Base-by-base conservation (phyloP, 1,140 invertebrate species). In the Atopsyche davidsoni region DNA sequence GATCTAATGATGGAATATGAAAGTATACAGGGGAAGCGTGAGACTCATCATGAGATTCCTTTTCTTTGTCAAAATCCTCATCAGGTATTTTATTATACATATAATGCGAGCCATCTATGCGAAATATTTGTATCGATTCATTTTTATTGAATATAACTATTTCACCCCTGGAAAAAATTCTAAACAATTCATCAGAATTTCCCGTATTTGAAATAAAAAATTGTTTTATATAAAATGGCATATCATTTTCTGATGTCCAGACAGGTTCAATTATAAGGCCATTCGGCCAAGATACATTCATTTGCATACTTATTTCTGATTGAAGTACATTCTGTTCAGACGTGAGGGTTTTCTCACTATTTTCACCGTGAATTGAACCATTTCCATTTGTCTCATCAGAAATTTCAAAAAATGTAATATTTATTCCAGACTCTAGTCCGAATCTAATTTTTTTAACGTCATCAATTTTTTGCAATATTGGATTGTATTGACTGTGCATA, bases 221-320 rank as follows among this genome's bases (percentile, higher is more conserved):
- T 58, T 77, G 76, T 50, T 68, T 69, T 14, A 78, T 71, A 45
- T 74, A 72, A 28, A 69, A 72, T 36, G 75, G 60, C 55, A 60
- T 58, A 32, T 66, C 50, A 4, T 62, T 63, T 57, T 68, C 63
- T 23, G 64, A 43, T 53, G 65, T 60, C 45, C 67, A 59, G 42
- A 73, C 61, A 24, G 66, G 67, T 62, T 76, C 68, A 17, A 75
- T 72, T 17, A 72, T 60, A 14, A 75, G 63, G 2, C 76, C 75
- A 46, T 74, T 73, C 2, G 74, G 70, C 67, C 72, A 75, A 4
- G 73, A 76, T n/a, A n/a, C n/a, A n/a, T n/a, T n/a, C 39, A 74
- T 58, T 44, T 60, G 61, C 45, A 75, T 62, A 21, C 64, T 63
- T 59, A 68, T 55, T 53, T 68, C 67, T 19, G 52, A 57, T 49